Percentiles rank a stretch among this genome's conserved stretches.
phyloP scores from a whole-genome alignment of 2,113 vertebrate genomes.

The Capreolus pygargus region DNA sequence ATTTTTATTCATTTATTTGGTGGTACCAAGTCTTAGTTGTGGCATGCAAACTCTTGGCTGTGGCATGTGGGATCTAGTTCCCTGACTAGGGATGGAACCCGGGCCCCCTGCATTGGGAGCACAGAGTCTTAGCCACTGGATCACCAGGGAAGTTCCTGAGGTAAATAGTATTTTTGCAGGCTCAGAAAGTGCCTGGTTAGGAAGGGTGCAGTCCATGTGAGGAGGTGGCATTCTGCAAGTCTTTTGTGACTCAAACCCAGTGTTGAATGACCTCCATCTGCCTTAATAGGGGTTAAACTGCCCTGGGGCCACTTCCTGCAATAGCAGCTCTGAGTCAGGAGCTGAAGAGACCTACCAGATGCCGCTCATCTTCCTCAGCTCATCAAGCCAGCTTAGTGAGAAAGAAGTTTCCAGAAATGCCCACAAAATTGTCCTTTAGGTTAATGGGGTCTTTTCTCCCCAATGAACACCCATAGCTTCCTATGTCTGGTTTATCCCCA shows the following conservation, averaged over 20 bases:
- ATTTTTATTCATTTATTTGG: not conserved
- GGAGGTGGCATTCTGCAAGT: not conserved
- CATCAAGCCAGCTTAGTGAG: not conserved
- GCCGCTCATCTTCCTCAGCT: not conserved
- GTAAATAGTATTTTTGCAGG: not conserved
- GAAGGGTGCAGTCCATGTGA: too few relatives aligned
- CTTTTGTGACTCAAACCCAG: not conserved
- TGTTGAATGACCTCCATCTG: not conserved
- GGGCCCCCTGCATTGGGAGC: not conserved
- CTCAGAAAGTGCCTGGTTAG: not conserved
- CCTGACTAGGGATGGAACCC: not conserved
- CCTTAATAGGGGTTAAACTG: not conserved
- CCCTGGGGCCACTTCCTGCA: accelerated
- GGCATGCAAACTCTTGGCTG: not conserved
- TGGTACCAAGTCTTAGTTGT: not conserved
- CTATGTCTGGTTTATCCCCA: not conserved
- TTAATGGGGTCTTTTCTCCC: not conserved
- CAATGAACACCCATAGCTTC: not conserved
- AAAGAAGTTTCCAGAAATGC: not conserved
- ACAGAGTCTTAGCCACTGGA: not conserved
- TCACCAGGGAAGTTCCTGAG: not conserved
- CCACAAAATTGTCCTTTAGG: not conserved
- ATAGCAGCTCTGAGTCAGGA: not conserved
- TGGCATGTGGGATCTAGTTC: not conserved
- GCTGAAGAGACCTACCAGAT: not conserved